phyloP scores from a whole-genome alignment of 2,888 invertebrate species.

The Drosophila neotestacea region DNA sequence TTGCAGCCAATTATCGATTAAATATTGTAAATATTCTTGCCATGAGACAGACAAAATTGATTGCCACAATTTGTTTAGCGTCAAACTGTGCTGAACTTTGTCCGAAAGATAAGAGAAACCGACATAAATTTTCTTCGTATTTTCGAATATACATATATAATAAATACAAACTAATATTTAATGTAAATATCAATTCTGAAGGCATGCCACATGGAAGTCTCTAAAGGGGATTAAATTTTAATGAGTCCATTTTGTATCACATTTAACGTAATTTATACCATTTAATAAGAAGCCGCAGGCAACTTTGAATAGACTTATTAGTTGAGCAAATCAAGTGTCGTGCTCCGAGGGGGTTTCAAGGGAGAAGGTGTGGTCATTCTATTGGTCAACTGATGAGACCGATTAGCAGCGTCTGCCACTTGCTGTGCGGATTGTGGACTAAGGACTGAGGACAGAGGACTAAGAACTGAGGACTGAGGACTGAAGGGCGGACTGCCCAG shows the following conservation, averaged over 20 bases:
- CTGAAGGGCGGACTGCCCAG: neutral
- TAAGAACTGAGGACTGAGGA: too few species aligned
- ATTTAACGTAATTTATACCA: slow-evolving; percentile 44
- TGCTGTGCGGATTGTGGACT: neutral
- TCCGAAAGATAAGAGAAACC: neutral
- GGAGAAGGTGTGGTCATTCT: neutral
- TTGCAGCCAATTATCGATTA: slow-evolving; percentile 5
- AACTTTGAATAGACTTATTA: slow-evolving; percentile 50
- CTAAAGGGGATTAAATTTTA: slow-evolving; percentile 37
- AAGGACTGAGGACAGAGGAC: too few species aligned
- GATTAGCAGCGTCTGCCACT: slow-evolving; percentile 45
- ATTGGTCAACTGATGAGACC: slow-evolving; percentile 47
- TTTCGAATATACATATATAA: too few species aligned
- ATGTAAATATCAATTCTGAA: slow-evolving; percentile 1
- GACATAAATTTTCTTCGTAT: neutral
- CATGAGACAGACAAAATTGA: neutral
- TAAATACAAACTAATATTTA: neutral
- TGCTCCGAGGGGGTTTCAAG: neutral
- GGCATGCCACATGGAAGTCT: slow-evolving; percentile 3
- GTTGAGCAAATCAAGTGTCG: slow-evolving; percentile 33
- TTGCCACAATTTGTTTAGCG: neutral
- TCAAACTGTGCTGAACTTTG: neutral
- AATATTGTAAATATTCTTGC: too few species aligned
- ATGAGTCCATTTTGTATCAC: slow-evolving; percentile 47
- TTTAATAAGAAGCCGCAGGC: slow-evolving; percentile 29